Base-by-base conservation (phyloP, 2,113 vertebrate genomes). In the Ancistrus triradiatus region DNA sequence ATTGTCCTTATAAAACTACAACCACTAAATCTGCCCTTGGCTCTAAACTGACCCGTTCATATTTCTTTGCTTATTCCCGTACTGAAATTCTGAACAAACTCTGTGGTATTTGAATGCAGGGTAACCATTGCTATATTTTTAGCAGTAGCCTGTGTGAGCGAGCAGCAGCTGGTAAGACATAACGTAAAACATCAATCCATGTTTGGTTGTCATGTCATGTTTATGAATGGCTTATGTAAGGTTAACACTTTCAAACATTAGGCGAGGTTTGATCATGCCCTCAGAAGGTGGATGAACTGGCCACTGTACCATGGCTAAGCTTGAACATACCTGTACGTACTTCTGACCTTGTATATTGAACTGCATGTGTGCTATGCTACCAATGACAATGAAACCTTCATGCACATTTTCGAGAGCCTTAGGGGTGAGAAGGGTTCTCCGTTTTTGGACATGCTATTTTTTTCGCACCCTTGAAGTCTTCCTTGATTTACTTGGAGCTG, bases 321-420 rank as follows among this genome's bases (percentile, higher is more conserved):
- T 58, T 80, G 78, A 73, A 73, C 66, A 7, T 31, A 31, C 27
- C 3, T 31, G 24, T 80, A 62, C 83, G 77, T 79, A 78, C 72
- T 81, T 83, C 79, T 72, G 57, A 73, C 57, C 68, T 68, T 84
- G 77, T 83, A 78, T 83, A 80, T 80, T 43, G 68, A 81, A 68
- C 73, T 84, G 82, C 85, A 85, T 84, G 83, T 83, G 65, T 85
- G 79, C 78, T 80, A 77, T 80, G 73, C 72, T 80, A 78, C 75
- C 69, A 79, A 71, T 82, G 74, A 80, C 59, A 68, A 77, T 74
- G 72, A 75, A 74, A 65, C 49, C 37, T 55, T 61, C 75, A 81
- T 85, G 82, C 80, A 81, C 55, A 58, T 84, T 84, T 84, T 73
- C 63, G 76, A 80, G 77, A 74, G 66, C 59, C 31, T 81, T 74